phyloP scores from a whole-genome alignment of 1,140 invertebrate species.

The Vanessa atalanta region DNA sequence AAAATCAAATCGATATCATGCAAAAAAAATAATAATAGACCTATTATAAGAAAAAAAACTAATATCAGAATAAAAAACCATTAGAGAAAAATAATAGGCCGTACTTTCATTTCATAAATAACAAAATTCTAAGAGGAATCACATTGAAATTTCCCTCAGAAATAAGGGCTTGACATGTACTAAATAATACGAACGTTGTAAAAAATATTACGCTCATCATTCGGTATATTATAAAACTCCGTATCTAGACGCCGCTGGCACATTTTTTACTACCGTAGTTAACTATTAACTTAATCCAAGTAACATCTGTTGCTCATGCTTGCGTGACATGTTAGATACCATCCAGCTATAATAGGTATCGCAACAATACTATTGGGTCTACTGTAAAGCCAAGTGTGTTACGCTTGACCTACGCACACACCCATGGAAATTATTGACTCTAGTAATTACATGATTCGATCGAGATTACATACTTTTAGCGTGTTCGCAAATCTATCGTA shows the following conservation, averaged over 20 bases:
- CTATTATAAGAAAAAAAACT: too few relatives aligned
- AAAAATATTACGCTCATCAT: too few relatives aligned
- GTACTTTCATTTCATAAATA: too few relatives aligned
- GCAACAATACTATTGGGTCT: slow-evolving; percentile 24
- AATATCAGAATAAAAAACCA: too few relatives aligned
- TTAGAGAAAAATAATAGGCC: too few relatives aligned
- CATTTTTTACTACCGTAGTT: background rate
- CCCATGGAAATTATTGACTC: background rate
- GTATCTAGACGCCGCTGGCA: background rate
- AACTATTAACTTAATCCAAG: background rate
- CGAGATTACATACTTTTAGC: background rate
- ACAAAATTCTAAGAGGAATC: too few relatives aligned
- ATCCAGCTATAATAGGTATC: slow-evolving; percentile 29
- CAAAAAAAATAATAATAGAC: too few relatives aligned
- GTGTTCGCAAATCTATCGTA: background rate
- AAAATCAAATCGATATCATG: too few relatives aligned
- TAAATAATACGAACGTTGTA: too few relatives aligned
- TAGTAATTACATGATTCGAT: slow-evolving; percentile 3
- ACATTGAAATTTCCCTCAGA: too few relatives aligned
- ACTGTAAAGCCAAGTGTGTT: slow-evolving; percentile 27
- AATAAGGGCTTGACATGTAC: too few relatives aligned
- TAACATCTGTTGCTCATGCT: slow-evolving; percentile 18
- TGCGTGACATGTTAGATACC: slow-evolving; percentile 12
- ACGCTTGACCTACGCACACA: slow-evolving; percentile 42
- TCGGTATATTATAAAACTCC: background rate